A percentile compares a stretch with the other conserved stretches of the same genome.
Conservation (phyloP, 2,888 invertebrate genomes). For the Priocnemis perturbator region DNA sequence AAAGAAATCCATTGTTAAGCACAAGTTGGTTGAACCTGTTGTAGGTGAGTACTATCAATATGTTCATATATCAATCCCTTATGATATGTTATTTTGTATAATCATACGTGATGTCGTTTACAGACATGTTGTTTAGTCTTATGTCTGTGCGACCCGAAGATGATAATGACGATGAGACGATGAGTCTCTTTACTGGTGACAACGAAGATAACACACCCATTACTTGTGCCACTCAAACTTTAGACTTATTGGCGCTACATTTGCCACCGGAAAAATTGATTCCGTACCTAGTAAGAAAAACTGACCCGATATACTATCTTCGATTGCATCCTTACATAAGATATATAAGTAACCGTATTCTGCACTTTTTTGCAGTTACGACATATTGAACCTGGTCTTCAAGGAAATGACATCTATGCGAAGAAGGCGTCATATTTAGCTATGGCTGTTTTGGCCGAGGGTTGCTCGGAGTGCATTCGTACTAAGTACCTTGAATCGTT, state of each 20-base stretch:
- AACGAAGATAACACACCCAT: constrained; percentile 81
- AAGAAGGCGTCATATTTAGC: constrained; percentile 85
- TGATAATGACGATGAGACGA: constrained; percentile 81
- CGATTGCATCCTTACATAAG: constrained; percentile 4
- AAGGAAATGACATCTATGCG: constrained; percentile 79
- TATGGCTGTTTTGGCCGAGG: constrained; percentile 86
- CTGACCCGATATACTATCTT: not conserved
- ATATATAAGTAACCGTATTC: not conserved
- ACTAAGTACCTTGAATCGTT: constrained; percentile 83
- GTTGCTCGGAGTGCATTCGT: constrained; percentile 85
- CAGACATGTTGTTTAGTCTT: constrained; percentile 81
- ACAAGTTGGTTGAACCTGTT: constrained; percentile 82
- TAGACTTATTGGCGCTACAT: constrained; percentile 85
- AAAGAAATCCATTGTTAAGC: constrained; percentile 84
- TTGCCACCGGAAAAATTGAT: constrained; percentile 87
- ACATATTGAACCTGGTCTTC: constrained; percentile 81
- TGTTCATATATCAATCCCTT: not conserved
- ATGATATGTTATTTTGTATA: not conserved
- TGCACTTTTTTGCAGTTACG: constrained; percentile 72
- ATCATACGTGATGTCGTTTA: constrained; percentile 37
- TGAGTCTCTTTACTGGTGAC: constrained; percentile 76
- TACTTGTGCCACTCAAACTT: constrained; percentile 84
- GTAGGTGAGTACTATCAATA: constrained; percentile 55
- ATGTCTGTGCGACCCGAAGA: constrained; percentile 81
- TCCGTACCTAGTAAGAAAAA: constrained; percentile 80